These are phyloP conservation scores for Thamnophis sirtalis DNA, from an alignment of 2,113 vertebrate species.

Conservation along the genomic window DNA sequence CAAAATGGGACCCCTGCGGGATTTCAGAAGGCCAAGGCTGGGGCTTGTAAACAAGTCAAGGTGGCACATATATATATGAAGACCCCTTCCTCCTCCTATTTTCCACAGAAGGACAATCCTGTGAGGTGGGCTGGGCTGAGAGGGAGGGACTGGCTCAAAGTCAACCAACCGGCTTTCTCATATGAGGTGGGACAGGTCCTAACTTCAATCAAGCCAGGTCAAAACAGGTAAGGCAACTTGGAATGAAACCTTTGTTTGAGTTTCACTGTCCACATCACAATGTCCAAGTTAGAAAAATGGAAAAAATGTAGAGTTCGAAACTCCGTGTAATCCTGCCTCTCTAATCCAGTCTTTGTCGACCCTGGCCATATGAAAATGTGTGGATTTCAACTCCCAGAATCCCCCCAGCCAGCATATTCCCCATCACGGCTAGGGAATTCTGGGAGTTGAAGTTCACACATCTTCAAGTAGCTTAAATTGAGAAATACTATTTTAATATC, in stretches of 20 bases:
- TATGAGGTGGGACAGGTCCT: neutral
- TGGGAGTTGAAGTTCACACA: neutral
- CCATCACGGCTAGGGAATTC: neutral
- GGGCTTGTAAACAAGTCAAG: neutral
- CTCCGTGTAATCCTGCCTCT: too few species aligned
- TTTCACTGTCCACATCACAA: neutral
- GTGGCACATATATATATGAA: neutral
- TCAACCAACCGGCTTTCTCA: neutral
- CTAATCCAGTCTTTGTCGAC: neutral
- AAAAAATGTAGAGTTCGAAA: neutral
- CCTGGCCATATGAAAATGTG: neutral
- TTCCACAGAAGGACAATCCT: neutral
- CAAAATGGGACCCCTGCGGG: neutral
- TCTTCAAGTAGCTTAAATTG: too few species aligned
- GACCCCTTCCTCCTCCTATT: neutral
- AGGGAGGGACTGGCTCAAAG: neutral
- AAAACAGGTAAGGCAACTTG: neutral
- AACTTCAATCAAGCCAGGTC: neutral
- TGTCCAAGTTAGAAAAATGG: neutral
- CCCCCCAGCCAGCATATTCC: neutral
- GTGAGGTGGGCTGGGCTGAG: neutral
- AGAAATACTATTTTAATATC: neutral
- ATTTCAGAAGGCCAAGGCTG: neutral
- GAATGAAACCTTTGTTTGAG: neutral
- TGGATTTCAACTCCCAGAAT: neutral